phyloP scores from a whole-genome alignment of 2,888 invertebrate species.

The Uropetala carovei region DNA sequence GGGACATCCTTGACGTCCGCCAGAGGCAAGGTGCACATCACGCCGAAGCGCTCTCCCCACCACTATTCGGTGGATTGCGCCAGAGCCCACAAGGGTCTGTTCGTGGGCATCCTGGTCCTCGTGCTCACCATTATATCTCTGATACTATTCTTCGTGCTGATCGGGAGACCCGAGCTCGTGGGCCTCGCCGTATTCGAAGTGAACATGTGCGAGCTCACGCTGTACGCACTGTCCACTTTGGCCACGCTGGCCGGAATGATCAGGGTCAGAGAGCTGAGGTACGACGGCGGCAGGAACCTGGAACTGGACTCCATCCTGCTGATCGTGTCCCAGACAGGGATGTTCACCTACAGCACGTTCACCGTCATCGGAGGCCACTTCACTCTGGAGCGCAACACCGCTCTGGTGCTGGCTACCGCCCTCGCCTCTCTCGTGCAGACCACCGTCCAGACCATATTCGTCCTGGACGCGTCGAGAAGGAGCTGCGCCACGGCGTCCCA shows the following conservation, averaged over 20 bases:
- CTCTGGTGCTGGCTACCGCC: conserved; percentile 89
- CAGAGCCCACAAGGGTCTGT: conserved; percentile 93
- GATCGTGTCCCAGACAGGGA: conserved; percentile 95
- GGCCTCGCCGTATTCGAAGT: conserved; percentile 91
- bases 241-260: conserved; percentile 93
- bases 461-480: conserved; percentile 92
- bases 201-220: conserved; percentile 90
- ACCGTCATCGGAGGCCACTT: conserved; percentile 96
- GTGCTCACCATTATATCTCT: conserved; percentile 94
- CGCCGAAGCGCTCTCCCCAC: conserved; percentile 85
- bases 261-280: conserved; percentile 84
- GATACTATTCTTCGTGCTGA: conserved; percentile 93
- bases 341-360: conserved; percentile 95
- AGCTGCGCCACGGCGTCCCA: conserved; percentile 89
- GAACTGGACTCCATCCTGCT: conserved; percentile 93
- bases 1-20: conserved; percentile 70
- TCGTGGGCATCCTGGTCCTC: conserved; percentile 91
- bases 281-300: conserved; percentile 88
- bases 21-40: conserved; percentile 68
- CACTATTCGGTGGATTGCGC: conserved; percentile 96
- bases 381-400: conserved; percentile 87
- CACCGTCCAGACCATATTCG: conserved; percentile 92
- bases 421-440: conserved; percentile 92
- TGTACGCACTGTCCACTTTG: conserved; percentile 90
- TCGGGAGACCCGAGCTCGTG: conserved; percentile 87